Conservation (phyloP, 1,140 invertebrate species). For the Paraescarpia echinospica region DNA sequence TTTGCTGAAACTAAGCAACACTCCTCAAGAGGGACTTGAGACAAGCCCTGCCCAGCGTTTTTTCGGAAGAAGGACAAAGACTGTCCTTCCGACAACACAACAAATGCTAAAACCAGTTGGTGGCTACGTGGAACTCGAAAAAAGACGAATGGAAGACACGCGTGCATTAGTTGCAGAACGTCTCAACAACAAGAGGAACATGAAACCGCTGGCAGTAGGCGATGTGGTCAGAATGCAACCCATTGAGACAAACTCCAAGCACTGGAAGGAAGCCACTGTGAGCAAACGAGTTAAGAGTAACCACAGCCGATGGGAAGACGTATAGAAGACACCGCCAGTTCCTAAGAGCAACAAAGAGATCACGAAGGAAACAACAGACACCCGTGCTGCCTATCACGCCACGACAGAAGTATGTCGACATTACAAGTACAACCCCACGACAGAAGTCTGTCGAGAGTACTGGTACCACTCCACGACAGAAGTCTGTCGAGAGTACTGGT, state of each 20-base stretch:
- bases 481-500: too few species aligned
- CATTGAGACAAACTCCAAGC: not conserved
- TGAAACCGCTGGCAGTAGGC: not conserved
- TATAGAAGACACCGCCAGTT: too few species aligned
- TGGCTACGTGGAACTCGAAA: not conserved
- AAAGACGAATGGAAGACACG: too few species aligned
- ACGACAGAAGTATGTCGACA: too few species aligned
- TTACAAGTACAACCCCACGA: too few species aligned
- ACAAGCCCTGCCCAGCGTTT: slow-evolving; percentile 10
- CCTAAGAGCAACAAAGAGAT: too few species aligned
- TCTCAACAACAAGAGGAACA: not conserved
- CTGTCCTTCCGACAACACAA: too few species aligned
- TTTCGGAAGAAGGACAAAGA: not conserved
- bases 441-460: too few species aligned
- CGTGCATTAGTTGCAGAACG: not conserved
- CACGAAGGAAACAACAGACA: too few species aligned
- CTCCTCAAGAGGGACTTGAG: slow-evolving; percentile 20
- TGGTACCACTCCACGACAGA: too few species aligned
- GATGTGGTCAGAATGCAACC: slow-evolving; percentile 15
- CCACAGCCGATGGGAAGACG: too few species aligned
- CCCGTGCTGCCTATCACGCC: too few species aligned
- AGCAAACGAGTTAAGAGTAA: not conserved
- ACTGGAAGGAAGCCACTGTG: slow-evolving; percentile 16
- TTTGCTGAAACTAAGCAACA: slow-evolving; percentile 29
- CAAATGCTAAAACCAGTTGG: not conserved